Evolutionary conservation across 2,113 vertebrate species (phyloP), one percentile per base, ranked within the genome.

Genomic region (Tragelaphus imberbis): DNA sequence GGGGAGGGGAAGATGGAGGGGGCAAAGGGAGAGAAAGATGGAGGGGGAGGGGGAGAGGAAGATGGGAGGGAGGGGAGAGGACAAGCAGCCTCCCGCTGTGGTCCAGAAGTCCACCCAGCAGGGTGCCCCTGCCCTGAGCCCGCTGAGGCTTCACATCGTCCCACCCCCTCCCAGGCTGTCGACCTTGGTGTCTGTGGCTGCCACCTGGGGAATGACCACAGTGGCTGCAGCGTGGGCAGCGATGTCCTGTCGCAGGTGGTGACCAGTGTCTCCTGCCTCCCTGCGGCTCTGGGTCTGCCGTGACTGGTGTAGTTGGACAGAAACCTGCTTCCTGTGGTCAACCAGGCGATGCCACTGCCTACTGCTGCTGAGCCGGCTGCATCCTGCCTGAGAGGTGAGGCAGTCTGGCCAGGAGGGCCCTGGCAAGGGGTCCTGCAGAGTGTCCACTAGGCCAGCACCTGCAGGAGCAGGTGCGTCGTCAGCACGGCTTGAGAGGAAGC

Each of bases 281-380:
- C 56, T 58, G 10, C 49, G 65, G 65, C 11, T 1, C 56, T 51
- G 79, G 85, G 79, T 36, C 84, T 94, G 47, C 93, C 2, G 30
- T 99, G 79, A 99, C 65, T 53, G 98, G 96, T 97, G 55, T 98
- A 36, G 3, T 6, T 99, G 99, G 99, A 99, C 98, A 0, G 98
- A 99, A 97, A 98, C 99, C 47, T 98, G 98, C 15, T 91, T 99
- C 77, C 99, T 95, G 98, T 99, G 98, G 98, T 97, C 96, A 99
- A 97, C 95, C 98, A 99, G 88, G 96, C 98, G 0, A 2, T 99
- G 2, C 99, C 99, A 99, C 23, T 92, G 92, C 51, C 95, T 98
- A 51, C 97, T 99, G 75, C 84, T 88, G 71, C 53, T 75, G 16
- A 96, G 92, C 75, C 9, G 44, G 28, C 75, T 12, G 0, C 36